phyloP scores from a whole-genome alignment of 1,140 invertebrate genomes.

The Ceratina japonica region DNA sequence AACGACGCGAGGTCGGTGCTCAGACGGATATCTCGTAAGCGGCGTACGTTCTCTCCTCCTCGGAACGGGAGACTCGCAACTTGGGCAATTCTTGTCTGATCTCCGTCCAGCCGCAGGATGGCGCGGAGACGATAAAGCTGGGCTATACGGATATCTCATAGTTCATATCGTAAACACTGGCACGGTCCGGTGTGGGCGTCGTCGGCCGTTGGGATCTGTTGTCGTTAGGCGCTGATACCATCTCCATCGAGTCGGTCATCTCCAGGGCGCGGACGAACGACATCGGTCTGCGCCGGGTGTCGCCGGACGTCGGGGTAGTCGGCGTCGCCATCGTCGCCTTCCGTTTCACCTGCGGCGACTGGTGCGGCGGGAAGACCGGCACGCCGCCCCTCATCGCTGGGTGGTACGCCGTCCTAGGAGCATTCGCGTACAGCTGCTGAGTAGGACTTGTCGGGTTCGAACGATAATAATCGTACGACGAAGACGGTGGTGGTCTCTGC shows the following conservation, averaged over 20 bases:
- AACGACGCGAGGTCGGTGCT: conserved; percentile 28
- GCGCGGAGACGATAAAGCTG: conserved; percentile 70
- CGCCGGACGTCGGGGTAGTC: conserved; percentile 75
- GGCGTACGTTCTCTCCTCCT: conserved; percentile 56
- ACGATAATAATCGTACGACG: conserved; percentile 81
- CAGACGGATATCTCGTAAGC: conserved; percentile 65
- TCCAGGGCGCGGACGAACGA: conserved; percentile 95
- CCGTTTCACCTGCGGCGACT: conserved; percentile 85
- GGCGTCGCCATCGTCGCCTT: conserved; percentile 78
- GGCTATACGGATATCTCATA: conserved; percentile 95
- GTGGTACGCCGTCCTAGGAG: conserved; percentile 79
- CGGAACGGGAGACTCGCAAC: conserved; percentile 52
- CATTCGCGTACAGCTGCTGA: conserved; percentile 80
- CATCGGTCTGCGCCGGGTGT: conserved; percentile 87
- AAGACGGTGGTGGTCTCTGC: conserved; percentile 72
- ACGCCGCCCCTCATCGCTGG: conserved; percentile 84
- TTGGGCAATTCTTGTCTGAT: conserved; percentile 61
- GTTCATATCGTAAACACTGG: conserved; percentile 96
- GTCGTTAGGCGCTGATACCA: conserved; percentile 78
- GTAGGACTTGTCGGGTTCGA: conserved; percentile 90
- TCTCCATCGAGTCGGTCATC: conserved; percentile 92
- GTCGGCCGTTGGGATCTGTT: conserved; percentile 76
- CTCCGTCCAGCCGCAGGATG: conserved; percentile 72
- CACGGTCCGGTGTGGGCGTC: conserved; percentile 88
- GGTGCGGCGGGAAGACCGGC: conserved; percentile 82